Conservation (phyloP, 2,888 invertebrate species). For the Acrobasis consociella region DNA sequence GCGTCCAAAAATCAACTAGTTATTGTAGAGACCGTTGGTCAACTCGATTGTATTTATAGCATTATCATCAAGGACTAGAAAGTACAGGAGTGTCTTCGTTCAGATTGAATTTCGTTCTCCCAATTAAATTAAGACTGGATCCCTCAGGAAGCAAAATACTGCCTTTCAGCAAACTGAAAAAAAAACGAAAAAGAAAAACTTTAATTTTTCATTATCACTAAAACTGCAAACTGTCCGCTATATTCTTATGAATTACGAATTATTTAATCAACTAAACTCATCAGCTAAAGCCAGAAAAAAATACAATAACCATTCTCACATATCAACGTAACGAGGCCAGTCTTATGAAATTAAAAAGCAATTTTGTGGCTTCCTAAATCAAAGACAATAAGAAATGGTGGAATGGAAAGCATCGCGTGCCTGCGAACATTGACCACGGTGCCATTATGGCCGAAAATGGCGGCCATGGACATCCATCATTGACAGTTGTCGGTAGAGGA, state of each 20-base stretch:
- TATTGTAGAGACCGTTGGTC: no score
- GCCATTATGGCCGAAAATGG: slow-evolving; percentile 26
- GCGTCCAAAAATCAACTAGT: no score
- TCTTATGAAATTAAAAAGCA: slow-evolving; percentile 21
- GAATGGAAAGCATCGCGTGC: slow-evolving; percentile 34
- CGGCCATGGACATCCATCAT: slow-evolving; percentile 24
- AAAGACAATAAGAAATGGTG: slow-evolving; percentile 29
- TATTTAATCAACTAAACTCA: not conserved
- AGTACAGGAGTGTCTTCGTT: no score
- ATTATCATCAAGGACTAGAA: no score
- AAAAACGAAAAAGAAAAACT: no score
- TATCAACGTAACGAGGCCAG: slow-evolving; percentile 6
- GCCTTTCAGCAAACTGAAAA: no score
- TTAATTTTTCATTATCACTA: not conserved
- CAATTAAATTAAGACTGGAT: no score
- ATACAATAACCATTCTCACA: slow-evolving; percentile 4
- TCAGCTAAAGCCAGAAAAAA: not conserved
- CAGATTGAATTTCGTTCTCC: no score
- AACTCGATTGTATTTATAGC: no score
- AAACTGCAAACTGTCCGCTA: not conserved
- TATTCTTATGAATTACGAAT: not conserved
- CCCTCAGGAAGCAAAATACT: no score
- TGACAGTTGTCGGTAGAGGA: slow-evolving; percentile 21
- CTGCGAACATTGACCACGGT: slow-evolving; percentile 34
- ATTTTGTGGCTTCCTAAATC: slow-evolving; percentile 25